A percentile compares a stretch with the other conserved stretches of the same genome.
These are phyloP conservation scores for Pseudomyrmex dendroicus DNA, from an alignment of 1,140 invertebrate species.

Conservation along the genomic window DNA sequence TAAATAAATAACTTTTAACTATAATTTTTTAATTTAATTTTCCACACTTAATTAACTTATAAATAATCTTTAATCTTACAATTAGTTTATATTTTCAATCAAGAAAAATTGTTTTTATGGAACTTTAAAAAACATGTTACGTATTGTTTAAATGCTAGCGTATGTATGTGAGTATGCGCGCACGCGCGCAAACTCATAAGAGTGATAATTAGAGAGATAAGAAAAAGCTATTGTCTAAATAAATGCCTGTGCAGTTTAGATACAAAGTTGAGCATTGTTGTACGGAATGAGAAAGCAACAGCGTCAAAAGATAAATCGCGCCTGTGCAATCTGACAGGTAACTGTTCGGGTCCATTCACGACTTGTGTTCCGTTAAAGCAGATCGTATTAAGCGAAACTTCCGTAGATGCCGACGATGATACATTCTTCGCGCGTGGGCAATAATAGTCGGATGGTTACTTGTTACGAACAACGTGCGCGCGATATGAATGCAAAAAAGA, in stretches of 20 bases:
- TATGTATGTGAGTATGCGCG: neutral
- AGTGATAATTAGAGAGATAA: slow-evolving; percentile 52
- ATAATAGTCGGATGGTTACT: slow-evolving; percentile 9
- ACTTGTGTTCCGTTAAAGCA: slow-evolving; percentile 36
- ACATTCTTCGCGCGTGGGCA: slow-evolving; percentile 23
- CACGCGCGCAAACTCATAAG: slow-evolving; percentile 1
- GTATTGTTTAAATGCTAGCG: neutral
- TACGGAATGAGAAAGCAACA: slow-evolving; percentile 32
- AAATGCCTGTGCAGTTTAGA: slow-evolving; percentile 10
- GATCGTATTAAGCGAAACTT: slow-evolving; percentile 13
- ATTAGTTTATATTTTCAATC: no score
- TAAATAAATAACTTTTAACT: neutral
- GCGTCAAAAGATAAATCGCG: slow-evolving; percentile 2
- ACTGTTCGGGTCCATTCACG: slow-evolving; percentile 44
- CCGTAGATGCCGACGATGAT: neutral
- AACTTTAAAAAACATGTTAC: neutral
- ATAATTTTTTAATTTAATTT: neutral
- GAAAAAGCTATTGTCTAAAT: neutral
- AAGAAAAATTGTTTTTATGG: no score
- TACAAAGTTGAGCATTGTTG: slow-evolving; percentile 2
- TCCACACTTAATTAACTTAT: neutral
- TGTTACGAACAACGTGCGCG: slow-evolving; percentile 22
- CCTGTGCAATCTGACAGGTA: slow-evolving; percentile 30
- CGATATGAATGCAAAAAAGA: neutral
- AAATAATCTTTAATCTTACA: neutral